phyloP scores from a whole-genome alignment of 2,797 vertebrate genomes.

The Ateles fusciceps region DNA sequence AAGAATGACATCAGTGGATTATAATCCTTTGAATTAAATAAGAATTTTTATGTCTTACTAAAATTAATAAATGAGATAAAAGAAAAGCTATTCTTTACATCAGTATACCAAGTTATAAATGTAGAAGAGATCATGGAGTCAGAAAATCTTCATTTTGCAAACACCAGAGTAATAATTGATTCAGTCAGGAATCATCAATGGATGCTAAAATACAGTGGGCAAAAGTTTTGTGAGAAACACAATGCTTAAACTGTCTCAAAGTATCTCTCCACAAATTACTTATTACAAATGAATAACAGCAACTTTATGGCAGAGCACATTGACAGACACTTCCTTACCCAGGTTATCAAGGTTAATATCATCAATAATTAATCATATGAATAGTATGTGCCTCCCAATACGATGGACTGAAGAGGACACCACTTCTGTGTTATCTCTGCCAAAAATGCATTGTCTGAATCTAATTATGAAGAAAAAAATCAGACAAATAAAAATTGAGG shows the following conservation, averaged over 20 bases:
- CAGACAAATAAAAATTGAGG: background rate
- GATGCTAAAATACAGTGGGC: background rate
- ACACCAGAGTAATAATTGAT: background rate
- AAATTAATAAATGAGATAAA: background rate
- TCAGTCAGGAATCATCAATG: background rate
- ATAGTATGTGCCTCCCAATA: background rate
- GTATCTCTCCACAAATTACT: background rate
- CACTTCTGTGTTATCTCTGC: background rate
- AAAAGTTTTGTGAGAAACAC: background rate
- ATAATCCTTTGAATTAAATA: background rate
- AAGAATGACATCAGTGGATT: background rate
- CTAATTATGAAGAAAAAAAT: background rate
- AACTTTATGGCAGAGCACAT: background rate
- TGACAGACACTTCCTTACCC: background rate
- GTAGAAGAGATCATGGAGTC: background rate
- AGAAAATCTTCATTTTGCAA: constrained; percentile 7
- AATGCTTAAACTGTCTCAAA: background rate
- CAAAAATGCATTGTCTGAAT: background rate
- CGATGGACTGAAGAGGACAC: background rate
- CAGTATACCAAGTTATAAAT: background rate
- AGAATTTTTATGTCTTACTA: background rate
- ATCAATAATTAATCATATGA: background rate
- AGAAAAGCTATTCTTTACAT: background rate
- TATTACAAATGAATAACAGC: background rate
- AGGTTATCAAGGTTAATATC: background rate